Base-by-base conservation (phyloP, 2,888 invertebrate species). In the Alviniconcha strummeri region DNA sequence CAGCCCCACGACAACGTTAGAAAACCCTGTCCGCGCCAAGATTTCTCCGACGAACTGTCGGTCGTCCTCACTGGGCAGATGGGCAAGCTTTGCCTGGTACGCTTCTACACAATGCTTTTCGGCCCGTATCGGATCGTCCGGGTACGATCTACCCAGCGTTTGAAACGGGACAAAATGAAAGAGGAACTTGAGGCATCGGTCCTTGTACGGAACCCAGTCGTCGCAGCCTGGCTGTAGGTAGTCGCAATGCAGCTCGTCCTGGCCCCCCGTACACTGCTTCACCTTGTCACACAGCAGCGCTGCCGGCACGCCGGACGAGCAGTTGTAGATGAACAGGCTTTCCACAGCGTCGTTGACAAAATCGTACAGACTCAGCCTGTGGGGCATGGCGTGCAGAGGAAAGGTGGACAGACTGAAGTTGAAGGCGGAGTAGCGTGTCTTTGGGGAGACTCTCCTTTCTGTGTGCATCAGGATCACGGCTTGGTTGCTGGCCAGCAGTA, bases 221-320 rank as follows among this genome's bases (percentile, higher is more conserved):
- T 36, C 81, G 52, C 81, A 81, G 19, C 81, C 81, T 74, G 17
- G 52, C 6, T 36, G 36, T 7, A 3, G 36, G 75, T 81, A 75
- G n/a, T 19, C 13, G 74, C 81, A 81, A 64, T n/a, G 3, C 13
- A 2, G n/a, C n/a, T 81, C 81, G n/a, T 81, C 81, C 17, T 81
- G 75, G 6, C 81, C 81, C 4, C 13, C 75, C 6, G 6, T 15
- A 17, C 81, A 81, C 13, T 81, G 81, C 19, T 19, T 52, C 13
- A 81, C 8, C 15, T 55, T 55, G 60, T 81, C 81, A 54, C 81
- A 81, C 36, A 1, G 17, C 9, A 81, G 52, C 7, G n/a, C 81
- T 13, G 8, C 5, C 2, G 81, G 81, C 15, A 75, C 54, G 17
- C n/a, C 54, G 9, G 64, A 15, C 13, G n/a, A n/a, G 15, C 80